Evolutionary conservation across 2,113 vertebrate genomes (phyloP).

Genomic region (Spea multiplicata): DNA sequence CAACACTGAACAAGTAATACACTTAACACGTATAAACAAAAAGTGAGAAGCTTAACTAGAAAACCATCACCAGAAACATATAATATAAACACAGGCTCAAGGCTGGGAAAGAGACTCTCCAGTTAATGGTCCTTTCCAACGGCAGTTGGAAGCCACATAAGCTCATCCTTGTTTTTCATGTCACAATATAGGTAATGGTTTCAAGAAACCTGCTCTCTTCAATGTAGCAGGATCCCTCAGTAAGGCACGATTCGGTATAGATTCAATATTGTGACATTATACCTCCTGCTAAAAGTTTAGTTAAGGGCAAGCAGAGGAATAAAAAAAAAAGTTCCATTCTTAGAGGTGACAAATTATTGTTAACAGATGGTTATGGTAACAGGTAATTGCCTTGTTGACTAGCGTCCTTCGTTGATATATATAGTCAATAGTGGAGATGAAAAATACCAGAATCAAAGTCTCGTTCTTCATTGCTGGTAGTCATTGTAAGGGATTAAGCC

Average conservation of each 20-base stretch:
- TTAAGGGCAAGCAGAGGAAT: neutral
- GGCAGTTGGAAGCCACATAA: neutral
- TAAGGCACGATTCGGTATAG: neutral
- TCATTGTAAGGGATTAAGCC: conserved; percentile 76
- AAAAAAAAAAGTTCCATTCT: neutral
- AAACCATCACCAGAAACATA: conserved; percentile 58
- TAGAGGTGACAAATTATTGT: neutral
- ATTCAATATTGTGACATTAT: neutral
- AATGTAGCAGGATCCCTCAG: neutral
- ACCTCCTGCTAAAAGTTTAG: neutral
- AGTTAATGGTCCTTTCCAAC: neutral
- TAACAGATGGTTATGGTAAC: neutral
- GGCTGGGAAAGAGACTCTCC: neutral
- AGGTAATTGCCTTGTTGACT: conserved; percentile 54
- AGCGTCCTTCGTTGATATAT: no score
- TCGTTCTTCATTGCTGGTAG: conserved; percentile 67
- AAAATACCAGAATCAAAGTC: conserved; percentile 52
- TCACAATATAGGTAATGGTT: conserved; percentile 25
- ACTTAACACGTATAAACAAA: conserved; percentile 51
- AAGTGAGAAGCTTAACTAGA: conserved; percentile 51
- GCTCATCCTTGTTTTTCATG: neutral
- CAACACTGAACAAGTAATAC: conserved; percentile 60
- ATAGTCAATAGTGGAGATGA: conserved; percentile 58
- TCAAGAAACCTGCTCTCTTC: conserved; percentile 1
- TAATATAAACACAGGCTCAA: conserved; percentile 35